phyloP scores from a whole-genome alignment of 1,140 invertebrate genomes.

The Penaeus indicus region DNA sequence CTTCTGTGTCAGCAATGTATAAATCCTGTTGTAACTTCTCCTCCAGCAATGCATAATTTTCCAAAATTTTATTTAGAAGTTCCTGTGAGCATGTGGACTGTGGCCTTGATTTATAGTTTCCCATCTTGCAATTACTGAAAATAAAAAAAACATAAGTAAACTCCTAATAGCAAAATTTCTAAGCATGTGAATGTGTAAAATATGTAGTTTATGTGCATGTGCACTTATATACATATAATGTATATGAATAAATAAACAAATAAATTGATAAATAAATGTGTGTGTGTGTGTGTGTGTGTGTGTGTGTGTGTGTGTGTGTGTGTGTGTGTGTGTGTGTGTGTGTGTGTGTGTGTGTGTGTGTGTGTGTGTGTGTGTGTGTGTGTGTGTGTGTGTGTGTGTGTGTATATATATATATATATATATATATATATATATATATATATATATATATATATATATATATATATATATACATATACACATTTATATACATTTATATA shows the following conservation, averaged over 20 bases:
- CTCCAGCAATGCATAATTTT: slow-evolving; percentile 71
- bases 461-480: too few species aligned
- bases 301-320: too few species aligned
- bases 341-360: neutral
- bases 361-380: neutral
- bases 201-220: too few species aligned
- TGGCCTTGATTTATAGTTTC: slow-evolving; percentile 42
- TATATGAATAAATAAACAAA: too few species aligned
- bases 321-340: neutral
- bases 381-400: too few species aligned
- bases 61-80: slow-evolving; percentile 72
- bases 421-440: neutral
- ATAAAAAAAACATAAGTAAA: neutral
- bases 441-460: neutral
- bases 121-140: neutral
- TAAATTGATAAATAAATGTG: too few species aligned
- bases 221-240: too few species aligned
- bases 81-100: slow-evolving; percentile 68
- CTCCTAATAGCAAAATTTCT: neutral
- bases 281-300: too few species aligned
- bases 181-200: neutral
- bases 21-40: slow-evolving; percentile 70
- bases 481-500: too few species aligned
- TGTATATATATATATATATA: neutral
- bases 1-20: slow-evolving; percentile 68